A percentile compares a stretch with the other conserved stretches of the same genome.
Conservation (phyloP, 2,888 invertebrate species). For the Sinhomidia bicolor region DNA sequence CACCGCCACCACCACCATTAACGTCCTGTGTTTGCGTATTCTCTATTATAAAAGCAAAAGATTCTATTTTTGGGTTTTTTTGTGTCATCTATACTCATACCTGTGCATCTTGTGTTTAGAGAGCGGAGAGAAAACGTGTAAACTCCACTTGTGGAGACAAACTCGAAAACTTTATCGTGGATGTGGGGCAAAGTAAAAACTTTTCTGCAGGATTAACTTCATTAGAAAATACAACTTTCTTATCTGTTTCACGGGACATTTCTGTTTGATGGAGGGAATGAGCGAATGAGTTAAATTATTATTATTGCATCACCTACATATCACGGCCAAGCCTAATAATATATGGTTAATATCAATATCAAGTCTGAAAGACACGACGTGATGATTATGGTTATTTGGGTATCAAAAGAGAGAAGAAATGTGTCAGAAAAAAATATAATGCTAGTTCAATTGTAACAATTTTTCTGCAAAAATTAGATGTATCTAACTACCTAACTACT, state of each 20-base stretch:
- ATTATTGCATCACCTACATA: neutral
- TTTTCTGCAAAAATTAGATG: neutral
- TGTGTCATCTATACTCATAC: neutral
- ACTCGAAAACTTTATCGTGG: no score
- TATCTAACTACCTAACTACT: no score
- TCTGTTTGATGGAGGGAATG: neutral
- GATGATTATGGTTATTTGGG: neutral
- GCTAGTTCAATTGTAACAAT: neutral
- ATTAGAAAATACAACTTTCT: slow-evolving; percentile 44
- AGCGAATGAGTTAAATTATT: neutral
- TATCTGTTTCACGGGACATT: neutral
- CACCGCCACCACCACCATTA: neutral
- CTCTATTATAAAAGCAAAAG: neutral
- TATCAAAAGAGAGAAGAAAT: neutral
- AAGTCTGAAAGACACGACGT: no score
- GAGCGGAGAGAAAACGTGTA: no score
- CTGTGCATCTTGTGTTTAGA: no score
- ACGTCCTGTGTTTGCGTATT: no score
- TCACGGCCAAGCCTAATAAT: no score
- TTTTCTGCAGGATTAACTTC: slow-evolving; percentile 30
- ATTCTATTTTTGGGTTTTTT: slow-evolving; percentile 8
- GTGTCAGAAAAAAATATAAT: neutral
- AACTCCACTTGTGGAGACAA: no score
- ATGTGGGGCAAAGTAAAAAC: slow-evolving; percentile 10
- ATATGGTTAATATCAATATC: neutral